A percentile compares a stretch with the other conserved stretches of the same genome.
These are phyloP conservation scores for Sogatella furcifera DNA, from an alignment of 1,140 invertebrate genomes.

Conservation along the genomic window DNA sequence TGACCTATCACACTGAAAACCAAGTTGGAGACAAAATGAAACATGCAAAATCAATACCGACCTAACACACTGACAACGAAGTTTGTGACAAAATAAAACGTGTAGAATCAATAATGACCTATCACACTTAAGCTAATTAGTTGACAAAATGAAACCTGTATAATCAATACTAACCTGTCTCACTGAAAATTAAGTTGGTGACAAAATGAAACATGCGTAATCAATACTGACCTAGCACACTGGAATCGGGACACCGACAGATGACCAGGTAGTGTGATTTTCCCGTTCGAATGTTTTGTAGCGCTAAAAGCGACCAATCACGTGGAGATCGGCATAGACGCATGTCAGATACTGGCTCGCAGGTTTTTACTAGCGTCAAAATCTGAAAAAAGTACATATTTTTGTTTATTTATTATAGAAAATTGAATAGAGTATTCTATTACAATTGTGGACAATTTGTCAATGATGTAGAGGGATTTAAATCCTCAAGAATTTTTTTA, in stretches of 20 bases:
- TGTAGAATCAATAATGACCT: too few species aligned
- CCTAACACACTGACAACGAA: too few species aligned
- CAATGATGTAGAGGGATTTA: too few species aligned
- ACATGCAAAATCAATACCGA: too few species aligned
- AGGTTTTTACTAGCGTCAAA: conserved; percentile 83
- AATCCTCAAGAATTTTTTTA: too few species aligned
- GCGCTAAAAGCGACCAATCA: conserved; percentile 82
- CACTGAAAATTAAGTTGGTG: not conserved
- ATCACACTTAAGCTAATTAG: too few species aligned
- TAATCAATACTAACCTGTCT: conserved; percentile 16
- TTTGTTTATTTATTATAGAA: not conserved
- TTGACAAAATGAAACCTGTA: not conserved
- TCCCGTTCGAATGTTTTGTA: conserved; percentile 84
- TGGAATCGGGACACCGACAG: conserved; percentile 72
- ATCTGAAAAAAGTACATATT: conserved; percentile 40
- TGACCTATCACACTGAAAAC: too few species aligned
- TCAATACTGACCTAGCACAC: conserved; percentile 20
- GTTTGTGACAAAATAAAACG: conserved; percentile 2
- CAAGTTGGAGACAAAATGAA: too few species aligned
- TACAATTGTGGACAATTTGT: too few species aligned
- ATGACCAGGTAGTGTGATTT: conserved; percentile 91
- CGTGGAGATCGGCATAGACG: conserved; percentile 73
- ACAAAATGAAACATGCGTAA: conserved; percentile 2
- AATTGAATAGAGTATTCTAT: not conserved
- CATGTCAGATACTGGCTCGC: conserved; percentile 81